Conservation (phyloP, 2,888 invertebrate species). For the Agrochola lota region DNA sequence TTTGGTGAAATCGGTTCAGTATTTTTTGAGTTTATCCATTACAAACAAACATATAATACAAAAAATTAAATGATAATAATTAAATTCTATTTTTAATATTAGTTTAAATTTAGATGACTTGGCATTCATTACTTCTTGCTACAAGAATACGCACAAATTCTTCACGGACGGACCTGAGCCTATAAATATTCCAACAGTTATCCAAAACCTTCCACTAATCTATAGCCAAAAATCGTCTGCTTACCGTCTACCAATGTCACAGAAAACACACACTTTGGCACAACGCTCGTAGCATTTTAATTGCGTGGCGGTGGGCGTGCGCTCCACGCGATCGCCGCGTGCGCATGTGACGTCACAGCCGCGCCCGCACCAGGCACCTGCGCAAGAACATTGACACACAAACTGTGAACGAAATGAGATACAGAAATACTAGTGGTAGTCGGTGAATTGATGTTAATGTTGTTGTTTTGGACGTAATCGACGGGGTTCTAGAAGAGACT, state of each 20-base stretch:
- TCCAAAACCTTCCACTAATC: conserved; percentile 2
- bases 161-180: neutral
- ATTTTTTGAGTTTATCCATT: too few species aligned
- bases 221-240: conserved; percentile 46
- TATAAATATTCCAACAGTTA: neutral
- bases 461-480: conserved; percentile 14
- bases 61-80: too few species aligned
- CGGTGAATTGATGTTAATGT: conserved; percentile 18
- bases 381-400: conserved; percentile 69
- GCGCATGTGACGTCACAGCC: conserved; percentile 68
- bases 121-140: neutral
- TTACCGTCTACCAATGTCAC: conserved; percentile 53
- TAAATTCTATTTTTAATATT: too few species aligned
- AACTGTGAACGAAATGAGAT: conserved; percentile 49
- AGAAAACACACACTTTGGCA: conserved; percentile 57
- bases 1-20: too few species aligned
- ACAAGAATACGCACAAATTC: neutral
- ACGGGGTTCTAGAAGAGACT: neutral
- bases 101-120: neutral
- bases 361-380: conserved; percentile 66
- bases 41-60: too few species aligned
- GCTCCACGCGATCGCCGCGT: conserved; percentile 65
- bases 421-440: conserved; percentile 26
- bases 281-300: conserved; percentile 51
- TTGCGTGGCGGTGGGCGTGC: conserved; percentile 66